Percentiles rank a stretch among this genome's conserved stretches.
Evolutionary conservation across 2,888 invertebrate species (phyloP).

Genomic region (Theodoxus fluviatilis): DNA sequence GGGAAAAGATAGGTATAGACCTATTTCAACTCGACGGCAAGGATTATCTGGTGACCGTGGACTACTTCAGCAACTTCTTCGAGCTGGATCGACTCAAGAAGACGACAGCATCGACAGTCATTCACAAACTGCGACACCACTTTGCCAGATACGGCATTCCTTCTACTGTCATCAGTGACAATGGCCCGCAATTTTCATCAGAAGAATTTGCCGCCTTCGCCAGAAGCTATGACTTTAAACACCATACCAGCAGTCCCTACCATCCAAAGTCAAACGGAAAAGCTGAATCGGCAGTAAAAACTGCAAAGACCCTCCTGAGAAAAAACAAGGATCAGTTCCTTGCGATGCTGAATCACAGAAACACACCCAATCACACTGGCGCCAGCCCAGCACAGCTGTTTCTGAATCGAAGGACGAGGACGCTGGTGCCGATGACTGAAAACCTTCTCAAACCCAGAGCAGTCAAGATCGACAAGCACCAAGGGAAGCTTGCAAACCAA

Average conservation of each 20-base stretch:
- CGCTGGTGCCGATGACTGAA: conserved; percentile 9
- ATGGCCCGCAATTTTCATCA: too few relatives aligned
- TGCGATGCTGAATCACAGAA: background rate
- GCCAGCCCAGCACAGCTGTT: background rate
- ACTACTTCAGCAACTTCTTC: background rate
- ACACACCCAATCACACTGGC: conserved; percentile 11
- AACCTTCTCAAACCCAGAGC: conserved; percentile 16
- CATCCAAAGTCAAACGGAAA: too few relatives aligned
- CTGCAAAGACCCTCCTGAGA: conserved; percentile 14
- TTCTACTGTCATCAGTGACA: too few relatives aligned
- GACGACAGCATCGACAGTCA: background rate
- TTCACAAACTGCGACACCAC: background rate
- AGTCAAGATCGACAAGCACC: too few relatives aligned
- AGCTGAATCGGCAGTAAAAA: background rate
- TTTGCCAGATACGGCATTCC: background rate
- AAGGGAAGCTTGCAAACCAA: too few relatives aligned
- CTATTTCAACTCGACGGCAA: background rate
- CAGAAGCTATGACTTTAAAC: too few relatives aligned
- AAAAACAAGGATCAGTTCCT: conserved; percentile 18
- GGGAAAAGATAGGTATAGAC: background rate
- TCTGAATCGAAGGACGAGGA: conserved; percentile 6
- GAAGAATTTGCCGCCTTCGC: too few relatives aligned
- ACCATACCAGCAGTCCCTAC: too few relatives aligned
- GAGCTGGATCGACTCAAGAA: background rate
- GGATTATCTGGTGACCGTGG: background rate